Evolutionary conservation across 2,888 invertebrate genomes (phyloP).

Genomic region (Troglohyphantes excavatus): DNA sequence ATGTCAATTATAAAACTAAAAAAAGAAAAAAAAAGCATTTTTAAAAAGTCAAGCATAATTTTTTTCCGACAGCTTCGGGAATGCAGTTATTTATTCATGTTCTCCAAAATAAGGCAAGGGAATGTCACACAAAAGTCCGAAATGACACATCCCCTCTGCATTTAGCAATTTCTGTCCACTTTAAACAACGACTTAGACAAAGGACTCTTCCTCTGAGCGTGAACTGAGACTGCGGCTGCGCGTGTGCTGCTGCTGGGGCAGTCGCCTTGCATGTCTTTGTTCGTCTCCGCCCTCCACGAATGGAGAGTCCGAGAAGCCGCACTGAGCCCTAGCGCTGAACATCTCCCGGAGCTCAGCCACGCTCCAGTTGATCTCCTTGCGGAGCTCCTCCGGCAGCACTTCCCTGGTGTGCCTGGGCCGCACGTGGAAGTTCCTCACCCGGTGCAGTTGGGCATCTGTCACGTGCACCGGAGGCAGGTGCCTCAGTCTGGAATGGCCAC

Average conservation of each 20-base stretch:
- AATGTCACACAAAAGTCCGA: too few species aligned
- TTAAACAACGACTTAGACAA: slow-evolving; percentile 76
- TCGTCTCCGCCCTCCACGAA: slow-evolving; percentile 53
- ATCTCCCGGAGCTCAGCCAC: slow-evolving; percentile 82
- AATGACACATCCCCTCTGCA: neutral
- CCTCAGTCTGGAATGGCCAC: slow-evolving; percentile 83
- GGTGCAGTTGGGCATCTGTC: slow-evolving; percentile 81
- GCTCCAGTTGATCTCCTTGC: slow-evolving; percentile 82
- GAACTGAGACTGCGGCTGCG: slow-evolving; percentile 73
- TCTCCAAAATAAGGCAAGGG: neutral
- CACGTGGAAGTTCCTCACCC: slow-evolving; percentile 70
- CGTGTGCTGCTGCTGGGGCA: slow-evolving; percentile 60
- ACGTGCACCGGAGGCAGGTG: slow-evolving; percentile 87
- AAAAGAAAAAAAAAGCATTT: too few species aligned
- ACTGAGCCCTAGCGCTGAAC: slow-evolving; percentile 79
- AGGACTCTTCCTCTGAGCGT: slow-evolving; percentile 74
- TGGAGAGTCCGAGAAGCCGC: slow-evolving; percentile 23
- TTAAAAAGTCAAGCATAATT: too few species aligned
- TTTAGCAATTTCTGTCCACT: slow-evolving; percentile 55
- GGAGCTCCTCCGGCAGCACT: slow-evolving; percentile 79
- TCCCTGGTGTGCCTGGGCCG: slow-evolving; percentile 68
- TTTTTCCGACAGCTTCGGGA: too few species aligned
- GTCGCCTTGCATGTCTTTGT: slow-evolving; percentile 25
- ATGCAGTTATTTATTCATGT: too few species aligned
- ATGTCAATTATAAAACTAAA: too few species aligned